Conservation (phyloP, 2,888 invertebrate genomes). For the Hyposoter dolosus region DNA sequence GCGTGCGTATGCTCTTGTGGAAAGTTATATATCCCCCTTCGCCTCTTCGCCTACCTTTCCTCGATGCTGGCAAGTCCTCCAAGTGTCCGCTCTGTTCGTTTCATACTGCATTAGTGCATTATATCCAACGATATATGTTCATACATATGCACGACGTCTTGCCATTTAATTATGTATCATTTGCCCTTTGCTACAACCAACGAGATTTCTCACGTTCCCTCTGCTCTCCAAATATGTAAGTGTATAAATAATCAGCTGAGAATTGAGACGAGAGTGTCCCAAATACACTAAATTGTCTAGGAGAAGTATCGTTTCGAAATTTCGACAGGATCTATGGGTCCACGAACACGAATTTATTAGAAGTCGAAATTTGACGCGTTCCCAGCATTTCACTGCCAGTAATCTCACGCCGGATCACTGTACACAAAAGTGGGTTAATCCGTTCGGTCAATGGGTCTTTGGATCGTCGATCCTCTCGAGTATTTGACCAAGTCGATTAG, state of each 20-base stretch:
- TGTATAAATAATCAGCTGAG: background rate
- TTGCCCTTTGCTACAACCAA: slow-evolving; percentile 67
- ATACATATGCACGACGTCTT: slow-evolving; percentile 18
- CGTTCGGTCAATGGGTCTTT: slow-evolving; percentile 38
- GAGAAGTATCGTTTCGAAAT: slow-evolving; percentile 27
- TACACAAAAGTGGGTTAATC: slow-evolving; percentile 57
- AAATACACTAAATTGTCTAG: background rate
- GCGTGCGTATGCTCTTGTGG: slow-evolving; percentile 54
- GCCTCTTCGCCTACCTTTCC: slow-evolving; percentile 18
- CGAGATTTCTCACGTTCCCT: slow-evolving; percentile 65
- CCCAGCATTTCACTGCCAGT: background rate
- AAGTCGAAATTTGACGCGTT: slow-evolving; percentile 26
- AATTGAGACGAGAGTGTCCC: background rate
- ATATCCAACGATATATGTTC: background rate
- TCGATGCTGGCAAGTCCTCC: slow-evolving; percentile 48
- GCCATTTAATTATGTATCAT: slow-evolving; percentile 68
- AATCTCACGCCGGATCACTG: slow-evolving; percentile 28
- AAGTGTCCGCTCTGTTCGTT: slow-evolving; percentile 55
- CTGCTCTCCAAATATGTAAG: slow-evolving; percentile 20
- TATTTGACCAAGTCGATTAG: slow-evolving; percentile 30
- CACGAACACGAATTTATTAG: slow-evolving; percentile 29
- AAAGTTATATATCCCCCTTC: slow-evolving; percentile 60
- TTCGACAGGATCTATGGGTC: slow-evolving; percentile 8
- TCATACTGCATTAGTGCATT: slow-evolving; percentile 42
- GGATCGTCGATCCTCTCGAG: background rate